These are phyloP conservation scores for Hydractinia echinata DNA, from an alignment of 30 jellyfish, hydroid and myxozoan species.

Conservation along the genomic window DNA sequence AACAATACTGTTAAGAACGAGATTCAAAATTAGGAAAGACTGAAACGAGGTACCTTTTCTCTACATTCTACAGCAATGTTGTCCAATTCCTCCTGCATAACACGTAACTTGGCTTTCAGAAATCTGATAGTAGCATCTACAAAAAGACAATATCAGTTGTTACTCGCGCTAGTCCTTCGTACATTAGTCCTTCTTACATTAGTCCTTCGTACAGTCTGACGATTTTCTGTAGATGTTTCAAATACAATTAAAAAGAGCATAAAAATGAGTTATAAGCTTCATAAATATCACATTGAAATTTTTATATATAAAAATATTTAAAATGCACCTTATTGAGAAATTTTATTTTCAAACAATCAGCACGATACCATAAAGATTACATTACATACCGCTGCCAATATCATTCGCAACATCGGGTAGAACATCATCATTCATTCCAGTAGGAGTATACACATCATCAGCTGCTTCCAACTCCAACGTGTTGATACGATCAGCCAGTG, in stretches of 20 bases:
- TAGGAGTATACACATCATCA: constrained; percentile 71
- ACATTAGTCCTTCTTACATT: too few relatives aligned
- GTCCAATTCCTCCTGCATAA: constrained; percentile 92
- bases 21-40: too few relatives aligned
- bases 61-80: constrained; percentile 51
- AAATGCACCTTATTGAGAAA: too few relatives aligned
- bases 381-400: constrained; percentile 61
- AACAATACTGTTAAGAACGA: too few relatives aligned
- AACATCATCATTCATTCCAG: constrained; percentile 52
- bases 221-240: too few relatives aligned
- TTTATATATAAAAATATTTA: too few relatives aligned
- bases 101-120: constrained; percentile 88
- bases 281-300: too few relatives aligned
- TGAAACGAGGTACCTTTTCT: constrained; percentile 36
- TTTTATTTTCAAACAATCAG: too few relatives aligned
- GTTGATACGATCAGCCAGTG: constrained; percentile 65
- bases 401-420: constrained; percentile 77
- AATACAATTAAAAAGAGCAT: too few relatives aligned
- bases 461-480: constrained; percentile 70
- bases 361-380: too few relatives aligned
- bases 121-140: constrained; percentile 81
- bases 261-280: too few relatives aligned
- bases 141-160: constrained; percentile 2
- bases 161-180: not conserved
- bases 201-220: too few relatives aligned